Evolutionary conservation across 2,888 invertebrate species (phyloP).

Genomic region (Andrena bucephala): DNA sequence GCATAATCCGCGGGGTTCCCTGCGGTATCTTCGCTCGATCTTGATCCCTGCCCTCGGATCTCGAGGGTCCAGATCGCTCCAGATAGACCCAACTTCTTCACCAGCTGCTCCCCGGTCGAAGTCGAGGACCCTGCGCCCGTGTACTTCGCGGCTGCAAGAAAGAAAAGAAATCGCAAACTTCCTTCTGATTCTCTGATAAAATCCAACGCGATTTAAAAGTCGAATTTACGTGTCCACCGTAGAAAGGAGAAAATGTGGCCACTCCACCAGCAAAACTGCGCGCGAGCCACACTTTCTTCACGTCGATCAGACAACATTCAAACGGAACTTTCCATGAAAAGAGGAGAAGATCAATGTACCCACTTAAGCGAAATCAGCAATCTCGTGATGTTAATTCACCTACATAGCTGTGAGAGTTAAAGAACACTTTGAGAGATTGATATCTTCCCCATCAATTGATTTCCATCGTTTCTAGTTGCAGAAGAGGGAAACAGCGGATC

Average conservation of each 20-base stretch:
- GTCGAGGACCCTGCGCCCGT: conserved; percentile 14
- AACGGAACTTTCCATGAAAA: too few species aligned
- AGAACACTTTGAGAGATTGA: too few species aligned
- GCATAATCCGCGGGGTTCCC: conserved; percentile 80
- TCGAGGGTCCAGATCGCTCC: conserved; percentile 71
- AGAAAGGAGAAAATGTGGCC: neutral
- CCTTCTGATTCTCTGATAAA: conserved; percentile 37
- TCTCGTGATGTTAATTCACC: too few species aligned
- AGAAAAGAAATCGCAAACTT: conserved; percentile 31
- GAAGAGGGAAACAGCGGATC: neutral
- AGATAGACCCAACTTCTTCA: conserved; percentile 69
- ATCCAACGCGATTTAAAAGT: conserved; percentile 54
- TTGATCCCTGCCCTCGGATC: conserved; percentile 75
- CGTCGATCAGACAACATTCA: too few species aligned
- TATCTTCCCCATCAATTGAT: too few species aligned
- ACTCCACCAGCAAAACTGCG: too few species aligned
- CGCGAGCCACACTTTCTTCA: too few species aligned
- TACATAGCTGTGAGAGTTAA: too few species aligned
- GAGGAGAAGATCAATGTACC: too few species aligned
- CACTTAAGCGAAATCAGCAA: too few species aligned
- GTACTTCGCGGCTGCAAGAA: conserved; percentile 7
- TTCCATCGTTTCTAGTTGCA: neutral
- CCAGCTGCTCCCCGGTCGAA: conserved; percentile 61
- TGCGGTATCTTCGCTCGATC: conserved; percentile 76
- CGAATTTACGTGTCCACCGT: conserved; percentile 40